A percentile compares a stretch with the other conserved stretches of the same genome.
Evolutionary conservation across 2,113 vertebrate species (phyloP).

Genomic region (Bubalus kerabau): DNA sequence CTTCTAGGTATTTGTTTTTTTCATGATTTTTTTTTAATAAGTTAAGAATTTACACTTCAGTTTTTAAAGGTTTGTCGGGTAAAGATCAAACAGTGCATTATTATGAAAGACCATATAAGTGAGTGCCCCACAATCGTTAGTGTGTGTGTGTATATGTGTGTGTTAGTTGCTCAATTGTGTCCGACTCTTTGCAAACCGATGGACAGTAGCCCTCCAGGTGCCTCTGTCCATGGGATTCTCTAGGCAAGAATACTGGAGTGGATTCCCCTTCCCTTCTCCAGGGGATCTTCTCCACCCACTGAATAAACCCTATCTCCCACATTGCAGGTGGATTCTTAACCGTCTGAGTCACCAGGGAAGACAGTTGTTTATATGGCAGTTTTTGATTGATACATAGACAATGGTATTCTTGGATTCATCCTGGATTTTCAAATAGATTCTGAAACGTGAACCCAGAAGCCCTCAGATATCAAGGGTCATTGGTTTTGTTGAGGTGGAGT

Average conservation of each 20-base stretch:
- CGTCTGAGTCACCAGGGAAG: not conserved
- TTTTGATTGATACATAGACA: not conserved
- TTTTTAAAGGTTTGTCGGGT: not conserved
- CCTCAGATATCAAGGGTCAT: not conserved
- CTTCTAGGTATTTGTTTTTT: not conserved
- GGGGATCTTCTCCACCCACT: not conserved
- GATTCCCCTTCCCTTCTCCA: not conserved
- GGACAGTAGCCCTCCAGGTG: not conserved
- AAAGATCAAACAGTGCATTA: not conserved
- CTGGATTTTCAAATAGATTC: constrained; percentile 6
- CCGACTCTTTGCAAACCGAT: not conserved
- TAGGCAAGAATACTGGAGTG: not conserved
- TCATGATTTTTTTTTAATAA: not conserved
- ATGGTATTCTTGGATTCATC: not conserved
- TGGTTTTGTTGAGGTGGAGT: not conserved
- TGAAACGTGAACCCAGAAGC: not conserved
- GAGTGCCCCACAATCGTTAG: not conserved
- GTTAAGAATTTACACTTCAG: not conserved
- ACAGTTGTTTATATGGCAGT: not conserved
- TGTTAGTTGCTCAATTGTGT: not conserved
- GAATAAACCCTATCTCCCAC: not conserved
- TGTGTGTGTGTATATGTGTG: not conserved
- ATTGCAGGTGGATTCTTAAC: not conserved
- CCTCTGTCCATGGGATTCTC: too few relatives aligned
- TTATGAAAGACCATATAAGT: not conserved